Base-by-base conservation (phyloP, 1,140 invertebrate genomes). In the Lucilia cuprina region DNA sequence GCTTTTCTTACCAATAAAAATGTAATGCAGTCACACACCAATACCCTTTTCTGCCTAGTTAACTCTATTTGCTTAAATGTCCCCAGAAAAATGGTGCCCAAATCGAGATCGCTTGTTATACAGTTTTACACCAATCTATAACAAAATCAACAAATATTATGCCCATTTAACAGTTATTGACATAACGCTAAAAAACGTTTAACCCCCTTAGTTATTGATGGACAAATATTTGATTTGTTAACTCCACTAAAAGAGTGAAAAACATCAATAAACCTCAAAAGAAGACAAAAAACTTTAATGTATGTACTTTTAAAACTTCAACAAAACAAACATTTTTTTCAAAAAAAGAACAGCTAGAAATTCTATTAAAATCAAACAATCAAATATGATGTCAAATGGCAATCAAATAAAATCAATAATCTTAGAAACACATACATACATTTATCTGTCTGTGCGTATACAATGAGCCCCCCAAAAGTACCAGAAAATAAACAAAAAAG, bases 311-410 rank as follows among this genome's bases (percentile, higher is more conserved):
- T 17, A 60, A 60, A 60, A 60, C 55, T 17, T 10, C 14, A 60
- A 17, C 50, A 60, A 12, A 14, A 60, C 50, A 30, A 30, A 30
- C 55, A 17, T 60, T 55, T n/a, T 60, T 60, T 60, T n/a, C n/a
- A 30, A 65, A 65, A 21, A 70, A 70, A 70, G 19, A 70, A 55
- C 50, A 55, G 50, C 50, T 55, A 55, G 50, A 55, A n/a, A 55
- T 55, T 55, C 17, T 55, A 55, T 55, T 17, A 70, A 70, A 70
- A 25, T 21, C 19, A 70, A 12, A 70, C 55, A 19, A 70, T 21
- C n/a, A 21, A 21, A 70, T n/a, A 25, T 70, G n/a, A 70, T 70
- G 65, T 70, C 65, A 70, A 70, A 70, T 70, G 65, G 65, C 65
- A 70, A 70, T 70, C 65, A 70, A 70, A 70, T 70, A 70, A 70